Base-by-base conservation (phyloP, 2,888 invertebrate genomes). In the Candidula unifasciata region DNA sequence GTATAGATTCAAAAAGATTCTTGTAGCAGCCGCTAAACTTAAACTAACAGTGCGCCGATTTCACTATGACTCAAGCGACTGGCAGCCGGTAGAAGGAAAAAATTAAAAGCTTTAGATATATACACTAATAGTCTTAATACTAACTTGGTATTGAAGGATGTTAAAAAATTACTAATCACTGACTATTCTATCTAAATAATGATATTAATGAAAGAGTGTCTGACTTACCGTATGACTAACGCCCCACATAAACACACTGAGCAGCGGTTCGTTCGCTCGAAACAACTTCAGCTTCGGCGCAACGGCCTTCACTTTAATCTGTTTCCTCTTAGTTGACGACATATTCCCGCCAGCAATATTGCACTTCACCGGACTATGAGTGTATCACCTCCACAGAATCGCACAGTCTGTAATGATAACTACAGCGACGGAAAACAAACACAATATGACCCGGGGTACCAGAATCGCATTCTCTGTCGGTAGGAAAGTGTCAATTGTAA, bases 171-270 rank as follows among this genome's bases (percentile, higher is more conserved):
- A n/a, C n/a, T n/a, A n/a, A n/a, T n/a, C n/a, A n/a, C n/a, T n/a
- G n/a, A n/a, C n/a, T n/a, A n/a, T n/a, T n/a, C n/a, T n/a, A n/a
- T n/a, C n/a, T n/a, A n/a, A n/a, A n/a, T n/a, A n/a, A n/a, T n/a
- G n/a, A n/a, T n/a, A n/a, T n/a, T n/a, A n/a, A n/a, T n/a, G n/a
- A n/a, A n/a, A n/a, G n/a, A n/a, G n/a, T n/a, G n/a, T n/a, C n/a
- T 54, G 21, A 82, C 96, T 96, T 95, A 99, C 99, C 94, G 99
- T 98, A 94, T 99, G 99, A 95, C 99, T 99, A 92, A 99, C 97
- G 92, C 99, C 99, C 99, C 99, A 99, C 99, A 99, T 99, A 94
- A 99, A 98, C 90, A 99, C 99, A 91, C 98, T 99, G 88, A 99
- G 95, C 92, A 99, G 96, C 73, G 99, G 99, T 95, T 99, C 99